These are phyloP conservation scores for Tenthredo mesomela DNA, from an alignment of 2,888 invertebrate genomes.

Conservation along the genomic window DNA sequence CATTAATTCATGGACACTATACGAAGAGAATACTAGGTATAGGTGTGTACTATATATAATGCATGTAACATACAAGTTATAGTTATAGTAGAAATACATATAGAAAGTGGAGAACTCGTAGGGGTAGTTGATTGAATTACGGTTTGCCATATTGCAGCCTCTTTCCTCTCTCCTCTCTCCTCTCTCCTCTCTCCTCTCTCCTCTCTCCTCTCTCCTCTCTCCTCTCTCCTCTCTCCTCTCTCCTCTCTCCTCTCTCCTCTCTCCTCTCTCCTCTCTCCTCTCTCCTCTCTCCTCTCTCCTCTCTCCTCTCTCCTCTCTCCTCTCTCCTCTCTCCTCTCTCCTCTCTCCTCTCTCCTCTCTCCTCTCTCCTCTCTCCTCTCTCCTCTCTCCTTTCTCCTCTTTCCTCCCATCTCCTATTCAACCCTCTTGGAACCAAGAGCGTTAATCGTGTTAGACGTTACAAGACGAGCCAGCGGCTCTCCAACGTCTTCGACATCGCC, in stretches of 20 bases:
- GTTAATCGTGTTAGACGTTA: slow-evolving; percentile 56
- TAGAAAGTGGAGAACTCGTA: slow-evolving; percentile 54
- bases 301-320: neutral
- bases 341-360: neutral
- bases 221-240: no score
- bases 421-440: slow-evolving; percentile 46
- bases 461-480: slow-evolving; percentile 31
- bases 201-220: no score
- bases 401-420: slow-evolving; percentile 26
- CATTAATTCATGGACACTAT: neutral
- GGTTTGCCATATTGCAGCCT: slow-evolving; percentile 56
- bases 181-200: no score
- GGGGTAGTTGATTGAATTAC: slow-evolving; percentile 57
- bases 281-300: no score
- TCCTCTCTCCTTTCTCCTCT: no score
- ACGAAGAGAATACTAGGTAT: neutral
- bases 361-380: neutral
- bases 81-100: neutral
- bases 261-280: neutral
- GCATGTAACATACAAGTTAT: neutral
- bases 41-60: neutral
- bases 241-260: no score
- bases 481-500: neutral
- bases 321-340: neutral
- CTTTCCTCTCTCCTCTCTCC: neutral